Base-by-base conservation (phyloP, 2,797 vertebrate genomes). In the Prionace glauca region DNA sequence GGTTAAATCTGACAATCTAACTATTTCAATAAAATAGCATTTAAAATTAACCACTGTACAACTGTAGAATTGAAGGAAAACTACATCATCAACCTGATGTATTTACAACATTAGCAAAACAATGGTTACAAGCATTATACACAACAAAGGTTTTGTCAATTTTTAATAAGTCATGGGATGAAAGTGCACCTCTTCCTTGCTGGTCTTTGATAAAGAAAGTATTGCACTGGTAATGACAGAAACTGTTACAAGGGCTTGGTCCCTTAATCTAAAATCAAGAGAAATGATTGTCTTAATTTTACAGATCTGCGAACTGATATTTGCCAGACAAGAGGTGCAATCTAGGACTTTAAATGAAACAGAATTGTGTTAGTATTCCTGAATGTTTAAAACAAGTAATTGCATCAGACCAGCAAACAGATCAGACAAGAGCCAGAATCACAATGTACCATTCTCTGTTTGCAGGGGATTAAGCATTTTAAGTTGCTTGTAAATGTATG, bases 31-130 rank as follows among this genome's bases (percentile, higher is more conserved):
- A 97, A 97, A 97, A 96, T 94, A 94, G 97, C 94, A 96, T 96
- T 96, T 96, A 96, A 97, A 97, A 96, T 96, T 96, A 77, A 95
- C 45, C 69, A 95, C 97, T 98, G 97, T 97, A 98, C 97, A 98
- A 97, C 97, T 97, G 93, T 74, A 74, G 41, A 95, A 95, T 92
- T 77, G n/a, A 60, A 91, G 88, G 74, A 71, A 24, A 45, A 94
- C 97, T 97, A 97, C 96, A 97, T 97, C 97, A 97, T 77, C 95
- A 92, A 67, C 97, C 97, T 50, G 97, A 97, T 96, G 96, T 97
- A 97, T 97, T 45, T 97, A 98, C 97, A 98, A 81, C 71, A 96
- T 74, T 74, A 94, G 71, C 69, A 95, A 95, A 95, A 95, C 69
- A 95, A 95, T 92, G 90, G 93, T 95, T 74, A 74, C 41, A 56